Conservation (phyloP, 2,113 vertebrate species). For the Heloderma charlesbogerti region DNA sequence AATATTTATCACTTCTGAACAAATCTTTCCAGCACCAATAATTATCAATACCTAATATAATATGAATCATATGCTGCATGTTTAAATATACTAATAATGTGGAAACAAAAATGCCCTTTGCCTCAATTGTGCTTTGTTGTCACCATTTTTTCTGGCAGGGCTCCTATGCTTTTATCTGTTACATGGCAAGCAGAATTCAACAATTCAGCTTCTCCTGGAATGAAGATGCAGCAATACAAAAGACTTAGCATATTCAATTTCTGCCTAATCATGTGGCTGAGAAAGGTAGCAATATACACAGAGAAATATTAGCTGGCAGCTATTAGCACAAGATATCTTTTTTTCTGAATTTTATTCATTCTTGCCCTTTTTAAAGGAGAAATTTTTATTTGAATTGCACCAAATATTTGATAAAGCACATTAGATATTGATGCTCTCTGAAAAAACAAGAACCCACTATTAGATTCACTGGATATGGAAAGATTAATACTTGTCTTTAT, state of each 20-base stretch:
- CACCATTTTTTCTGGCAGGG: neutral
- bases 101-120: slow-evolving; percentile 22
- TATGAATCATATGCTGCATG: neutral
- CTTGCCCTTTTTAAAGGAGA: slow-evolving; percentile 32
- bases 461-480: too few species aligned
- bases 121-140: neutral
- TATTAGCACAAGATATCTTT: slow-evolving; percentile 3
- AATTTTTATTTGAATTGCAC: slow-evolving; percentile 5
- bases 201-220: neutral
- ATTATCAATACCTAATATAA: neutral
- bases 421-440: too few species aligned
- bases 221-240: neutral
- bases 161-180: neutral
- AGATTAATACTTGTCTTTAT: too few species aligned
- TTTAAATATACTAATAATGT: slow-evolving; percentile 12
- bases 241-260: neutral
- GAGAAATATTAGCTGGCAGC: slow-evolving; percentile 8
- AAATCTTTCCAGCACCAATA: neutral
- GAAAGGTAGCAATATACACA: neutral
- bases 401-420: slow-evolving; percentile 31
- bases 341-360: slow-evolving; percentile 4
- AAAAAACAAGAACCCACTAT: too few species aligned
- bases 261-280: slow-evolving; percentile 10
- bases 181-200: neutral
- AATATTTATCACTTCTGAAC: neutral